Conservation (phyloP, 2,888 invertebrate species). For the Chelonus formosanus region DNA sequence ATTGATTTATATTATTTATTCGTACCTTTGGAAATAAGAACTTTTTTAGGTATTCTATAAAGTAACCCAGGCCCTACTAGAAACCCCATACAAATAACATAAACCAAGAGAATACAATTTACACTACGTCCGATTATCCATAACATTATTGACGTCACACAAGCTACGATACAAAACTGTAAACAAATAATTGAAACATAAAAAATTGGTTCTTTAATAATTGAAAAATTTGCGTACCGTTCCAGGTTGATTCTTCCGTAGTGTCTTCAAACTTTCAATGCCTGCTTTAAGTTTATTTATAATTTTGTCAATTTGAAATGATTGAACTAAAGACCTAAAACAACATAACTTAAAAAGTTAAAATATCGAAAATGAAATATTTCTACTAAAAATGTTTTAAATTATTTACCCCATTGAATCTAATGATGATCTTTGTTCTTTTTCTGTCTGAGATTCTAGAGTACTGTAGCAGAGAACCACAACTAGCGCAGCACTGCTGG, state of each 20-base stretch:
- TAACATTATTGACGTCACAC: slow-evolving; percentile 51
- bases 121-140: slow-evolving; percentile 57
- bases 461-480: slow-evolving; percentile 58
- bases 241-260: slow-evolving; percentile 58
- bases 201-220: background rate
- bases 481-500: slow-evolving; percentile 60
- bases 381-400: too few relatives aligned
- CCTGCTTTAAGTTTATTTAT: slow-evolving; percentile 49
- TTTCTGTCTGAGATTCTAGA: slow-evolving; percentile 55
- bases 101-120: slow-evolving; percentile 54
- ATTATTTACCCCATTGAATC: slow-evolving; percentile 36
- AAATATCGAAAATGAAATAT: background rate
- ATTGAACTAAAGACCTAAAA: slow-evolving; percentile 50
- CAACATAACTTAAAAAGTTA: slow-evolving; percentile 16
- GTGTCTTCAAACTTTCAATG: slow-evolving; percentile 47
- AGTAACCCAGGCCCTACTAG: slow-evolving; percentile 55
- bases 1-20: background rate
- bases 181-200: slow-evolving; percentile 17
- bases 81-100: slow-evolving; percentile 56
- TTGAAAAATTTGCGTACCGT: slow-evolving; percentile 46
- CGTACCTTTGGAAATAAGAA: slow-evolving; percentile 54
- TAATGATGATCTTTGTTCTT: slow-evolving; percentile 42
- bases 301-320: slow-evolving; percentile 52
- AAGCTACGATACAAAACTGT: slow-evolving; percentile 58
- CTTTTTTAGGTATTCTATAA: slow-evolving; percentile 49